Percentiles rank a stretch among this genome's conserved stretches.
These are phyloP conservation scores for Clarias pachynema DNA, from an alignment of 2,797 vertebrate species.

Conservation along the genomic window DNA sequence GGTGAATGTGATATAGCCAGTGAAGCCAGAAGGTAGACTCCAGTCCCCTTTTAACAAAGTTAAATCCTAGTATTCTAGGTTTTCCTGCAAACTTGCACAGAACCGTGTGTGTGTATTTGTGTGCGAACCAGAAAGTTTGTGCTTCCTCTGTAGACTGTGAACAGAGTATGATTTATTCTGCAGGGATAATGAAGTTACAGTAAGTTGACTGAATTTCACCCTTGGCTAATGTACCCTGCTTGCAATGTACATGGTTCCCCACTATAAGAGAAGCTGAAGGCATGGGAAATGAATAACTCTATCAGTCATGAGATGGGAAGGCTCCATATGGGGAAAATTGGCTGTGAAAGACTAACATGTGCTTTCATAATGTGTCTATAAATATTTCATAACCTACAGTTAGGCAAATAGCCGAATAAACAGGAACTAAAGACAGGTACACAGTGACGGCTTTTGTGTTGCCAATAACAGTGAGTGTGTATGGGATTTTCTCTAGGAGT, in stretches of 20 bases:
- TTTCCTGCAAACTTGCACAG: neutral
- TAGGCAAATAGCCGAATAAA: neutral
- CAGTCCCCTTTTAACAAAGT: neutral
- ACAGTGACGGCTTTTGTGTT: neutral
- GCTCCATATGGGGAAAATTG: slow-evolving; percentile 21
- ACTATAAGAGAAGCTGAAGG: neutral
- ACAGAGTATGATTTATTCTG: slow-evolving; percentile 27
- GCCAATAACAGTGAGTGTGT: neutral
- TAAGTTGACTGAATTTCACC: slow-evolving; percentile 39
- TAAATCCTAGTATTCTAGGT: neutral
- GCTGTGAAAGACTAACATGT: slow-evolving; percentile 36
- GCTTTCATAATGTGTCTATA: slow-evolving; percentile 24
- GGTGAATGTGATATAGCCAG: neutral
- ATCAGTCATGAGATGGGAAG: slow-evolving; percentile 2
- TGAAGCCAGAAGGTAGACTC: slow-evolving; percentile 46
- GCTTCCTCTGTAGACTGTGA: slow-evolving; percentile 23
- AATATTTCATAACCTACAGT: slow-evolving; percentile 14
- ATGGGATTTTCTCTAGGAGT: neutral
- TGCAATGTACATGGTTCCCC: neutral
- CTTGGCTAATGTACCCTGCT: slow-evolving; percentile 23
- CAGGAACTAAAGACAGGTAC: slow-evolving; percentile 1
- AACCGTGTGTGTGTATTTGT: no score
- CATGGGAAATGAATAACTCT: neutral
- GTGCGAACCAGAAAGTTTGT: slow-evolving; percentile 10
- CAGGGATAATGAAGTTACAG: slow-evolving; percentile 39